Base-by-base conservation (phyloP, 2,113 vertebrate species). In the Oryzias woworae region DNA sequence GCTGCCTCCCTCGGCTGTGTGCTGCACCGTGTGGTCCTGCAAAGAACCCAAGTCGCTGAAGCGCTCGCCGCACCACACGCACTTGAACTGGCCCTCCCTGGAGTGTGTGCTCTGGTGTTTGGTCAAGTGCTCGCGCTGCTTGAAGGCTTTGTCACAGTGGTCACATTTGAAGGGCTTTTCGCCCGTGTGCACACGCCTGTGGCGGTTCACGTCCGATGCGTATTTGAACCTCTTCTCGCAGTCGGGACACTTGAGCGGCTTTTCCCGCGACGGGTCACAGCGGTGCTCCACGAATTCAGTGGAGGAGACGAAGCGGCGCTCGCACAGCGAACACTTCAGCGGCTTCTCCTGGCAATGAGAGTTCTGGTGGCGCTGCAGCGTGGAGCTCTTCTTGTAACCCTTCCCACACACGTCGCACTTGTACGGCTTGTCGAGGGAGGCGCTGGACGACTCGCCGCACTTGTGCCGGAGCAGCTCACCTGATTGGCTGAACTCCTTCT, bases 151-250 rank as follows among this genome's bases (percentile, higher is more conserved):
- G 87, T 96, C 95, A 0, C 97, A 99, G 60, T 93, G 94, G 66
- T 92, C 92, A 42, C 97, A 99, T 85, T 97, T 96, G 90, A 95
- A 99, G 23, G 97, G 97, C 80, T 98, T 98, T 88, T 99, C 97
- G 0, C 97, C 97, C 0, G 97, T 97, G 86, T 99, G 97, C 17
- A 98, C 94, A 0, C 97, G 94, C 57, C 94, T 88, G 87, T 99
- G 97, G 7, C 97, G 92, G 90, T 97, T 95, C 90, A 99, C 89
- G 91, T 98, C 97, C 0, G 97, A 98, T 0, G 95, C 92, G n/a
- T 99, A 98, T 75, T 97, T 98, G 84, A 99, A 99, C 24, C 97
- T 94, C 81, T 97, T 98, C 73, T 98, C 96, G 12, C 97, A 99
- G 85, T 98, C 96, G 0, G 95, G 92, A 83, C 97, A 99, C 89